These are phyloP conservation scores for Scaptomyza montana DNA, from an alignment of 1,140 invertebrate species.

Conservation along the genomic window DNA sequence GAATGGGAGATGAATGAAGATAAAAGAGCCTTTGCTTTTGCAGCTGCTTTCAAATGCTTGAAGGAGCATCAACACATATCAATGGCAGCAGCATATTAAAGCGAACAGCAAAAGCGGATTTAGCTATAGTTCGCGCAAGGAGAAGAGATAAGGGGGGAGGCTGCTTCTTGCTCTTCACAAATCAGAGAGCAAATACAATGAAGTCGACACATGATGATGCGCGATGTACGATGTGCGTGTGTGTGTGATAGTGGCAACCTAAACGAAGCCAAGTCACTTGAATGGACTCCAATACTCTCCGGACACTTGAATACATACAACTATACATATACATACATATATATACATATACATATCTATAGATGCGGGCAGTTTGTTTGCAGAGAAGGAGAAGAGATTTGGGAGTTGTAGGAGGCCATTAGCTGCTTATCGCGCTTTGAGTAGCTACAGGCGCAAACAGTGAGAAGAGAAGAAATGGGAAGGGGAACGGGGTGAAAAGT, in stretches of 20 bases:
- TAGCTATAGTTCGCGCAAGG: conserved; percentile 45
- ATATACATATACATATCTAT: no score
- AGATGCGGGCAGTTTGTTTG: conserved; percentile 45
- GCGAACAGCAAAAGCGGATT: conserved; percentile 60
- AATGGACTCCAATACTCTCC: conserved; percentile 38
- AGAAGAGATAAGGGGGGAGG: not conserved
- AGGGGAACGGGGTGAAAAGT: not conserved
- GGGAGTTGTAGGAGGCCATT: conserved; percentile 68
- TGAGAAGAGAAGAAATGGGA: not conserved
- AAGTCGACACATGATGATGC: conserved; percentile 51
- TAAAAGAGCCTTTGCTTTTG: conserved; percentile 12
- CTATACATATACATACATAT: no score
- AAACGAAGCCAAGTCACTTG: conserved; percentile 45
- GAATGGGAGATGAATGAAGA: conserved; percentile 20
- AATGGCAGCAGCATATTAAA: conserved; percentile 66
- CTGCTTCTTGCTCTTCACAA: conserved; percentile 67
- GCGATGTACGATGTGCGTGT: conserved; percentile 11
- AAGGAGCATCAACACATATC: conserved; percentile 51
- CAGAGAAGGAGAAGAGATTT: conserved; percentile 7
- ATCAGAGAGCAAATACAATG: conserved; percentile 79
- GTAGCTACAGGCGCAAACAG: conserved; percentile 23
- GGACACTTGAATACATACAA: conserved; percentile 10
- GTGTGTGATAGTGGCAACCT: conserved; percentile 48
- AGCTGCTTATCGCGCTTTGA: conserved; percentile 79
- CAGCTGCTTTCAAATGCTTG: conserved; percentile 27